Evolutionary conservation across 2,797 vertebrate species (phyloP).

Genomic region (Dermochelys coriacea): DNA sequence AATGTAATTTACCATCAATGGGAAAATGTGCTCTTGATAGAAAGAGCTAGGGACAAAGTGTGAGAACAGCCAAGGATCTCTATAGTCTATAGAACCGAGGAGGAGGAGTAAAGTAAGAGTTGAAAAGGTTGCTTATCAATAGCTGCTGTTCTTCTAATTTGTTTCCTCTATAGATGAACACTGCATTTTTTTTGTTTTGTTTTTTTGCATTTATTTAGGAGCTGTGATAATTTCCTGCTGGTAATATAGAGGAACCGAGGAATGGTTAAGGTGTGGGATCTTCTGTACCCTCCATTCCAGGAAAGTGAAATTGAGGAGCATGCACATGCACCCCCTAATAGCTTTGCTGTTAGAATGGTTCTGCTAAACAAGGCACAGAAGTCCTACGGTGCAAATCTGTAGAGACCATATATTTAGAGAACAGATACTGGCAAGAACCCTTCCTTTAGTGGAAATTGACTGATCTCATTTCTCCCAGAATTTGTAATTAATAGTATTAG

Average conservation of each 20-base stretch:
- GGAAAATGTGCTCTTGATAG: neutral
- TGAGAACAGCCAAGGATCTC: neutral
- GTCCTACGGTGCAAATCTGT: neutral
- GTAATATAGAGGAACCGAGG: neutral
- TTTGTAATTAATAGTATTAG: neutral
- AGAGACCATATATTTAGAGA: neutral
- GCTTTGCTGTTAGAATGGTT: neutral
- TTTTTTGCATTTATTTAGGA: neutral
- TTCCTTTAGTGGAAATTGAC: neutral
- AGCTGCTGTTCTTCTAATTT: neutral
- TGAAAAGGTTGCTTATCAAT: neutral
- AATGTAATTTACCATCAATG: neutral
- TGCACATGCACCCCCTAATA: neutral
- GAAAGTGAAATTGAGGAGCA: neutral
- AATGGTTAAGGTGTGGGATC: neutral
- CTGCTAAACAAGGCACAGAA: neutral
- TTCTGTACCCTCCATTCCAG: neutral
- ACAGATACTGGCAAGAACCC: neutral
- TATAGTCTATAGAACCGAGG: neutral
- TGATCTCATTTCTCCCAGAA: neutral
- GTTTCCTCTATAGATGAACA: neutral
- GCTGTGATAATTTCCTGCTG: neutral
- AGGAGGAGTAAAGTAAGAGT: neutral
- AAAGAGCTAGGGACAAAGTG: neutral
- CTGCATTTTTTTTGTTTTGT: neutral